Base-by-base conservation (phyloP, 2,797 vertebrate species). In the Pelobates cultripes region DNA sequence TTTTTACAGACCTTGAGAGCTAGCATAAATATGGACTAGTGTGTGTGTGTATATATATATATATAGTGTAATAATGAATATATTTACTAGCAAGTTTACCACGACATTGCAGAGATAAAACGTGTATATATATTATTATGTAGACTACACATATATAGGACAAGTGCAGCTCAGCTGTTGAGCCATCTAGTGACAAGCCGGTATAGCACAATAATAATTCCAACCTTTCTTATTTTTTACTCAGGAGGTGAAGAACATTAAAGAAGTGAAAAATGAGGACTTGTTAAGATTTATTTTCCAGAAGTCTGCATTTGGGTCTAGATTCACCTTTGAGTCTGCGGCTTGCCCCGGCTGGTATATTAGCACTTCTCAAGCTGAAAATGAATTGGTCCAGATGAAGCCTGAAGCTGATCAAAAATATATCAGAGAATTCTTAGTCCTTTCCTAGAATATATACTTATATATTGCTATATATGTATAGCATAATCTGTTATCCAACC, bases 291-390 rank as follows among this genome's bases (percentile, higher is more conserved):
- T 74, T 43, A 43, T 86, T 4, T 84, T 84, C 63, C 53, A 77
- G 69, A 79, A 71, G 57, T 40, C 8, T 14, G 7, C 0, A 6
- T 28, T 42, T 10, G 41, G 41, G 45, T 47, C 8, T 3, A 64
- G 4, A 7, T 44, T 7, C 40, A 64, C 4, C 17, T 86, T 86
- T 43, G 82, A 86, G 28, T 84, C 82, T 0, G 72, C 43, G 0
- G 17, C 55, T 43, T 44, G 61, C 28, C 85, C 68, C 2, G 76
- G 79, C 10, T 86, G 79, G 79, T 84, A 76, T 17, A 57, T 86
- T 7, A 69, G 79, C 76, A 86, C 85, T 2, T 81, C 82, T 0
- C 75, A 84, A 13, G 0, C 2, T 2, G 68, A 57, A 4, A n/a
- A 55, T 1, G 14, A 77, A 14, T 4, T 60, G 3, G 69, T 85